Conservation (phyloP, 2,113 vertebrate genomes). For the Leptosomus discolor region DNA sequence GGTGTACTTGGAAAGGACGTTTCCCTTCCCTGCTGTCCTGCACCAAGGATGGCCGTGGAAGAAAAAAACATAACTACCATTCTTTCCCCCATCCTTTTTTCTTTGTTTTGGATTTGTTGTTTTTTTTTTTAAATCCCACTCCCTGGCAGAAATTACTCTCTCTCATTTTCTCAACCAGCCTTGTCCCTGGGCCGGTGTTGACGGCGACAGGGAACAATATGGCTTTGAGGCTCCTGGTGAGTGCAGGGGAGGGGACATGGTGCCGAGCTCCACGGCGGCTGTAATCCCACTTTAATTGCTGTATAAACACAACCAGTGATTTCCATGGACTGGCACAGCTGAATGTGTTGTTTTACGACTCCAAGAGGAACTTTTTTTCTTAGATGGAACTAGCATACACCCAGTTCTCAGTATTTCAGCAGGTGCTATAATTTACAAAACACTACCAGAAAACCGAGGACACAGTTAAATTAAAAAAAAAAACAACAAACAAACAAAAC, state of each 20-base stretch:
- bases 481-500: not conserved
- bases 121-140: not conserved
- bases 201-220: slow-evolving; percentile 27
- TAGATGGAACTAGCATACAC: not conserved
- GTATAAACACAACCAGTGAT: slow-evolving; percentile 52
- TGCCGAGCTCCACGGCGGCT: slow-evolving; percentile 43
- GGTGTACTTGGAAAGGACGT: rapidly evolving
- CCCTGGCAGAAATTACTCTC: not conserved
- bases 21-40: not conserved
- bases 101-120: not conserved
- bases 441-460: not conserved
- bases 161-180: not conserved
- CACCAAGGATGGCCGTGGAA: rapidly evolving
- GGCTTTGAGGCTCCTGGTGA: slow-evolving; percentile 45
- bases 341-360: not conserved
- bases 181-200: slow-evolving; percentile 5
- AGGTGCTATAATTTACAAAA: not conserved
- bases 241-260: slow-evolving; percentile 14
- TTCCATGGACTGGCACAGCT: not conserved
- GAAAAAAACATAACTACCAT: not conserved
- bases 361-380: not conserved
- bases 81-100: not conserved
- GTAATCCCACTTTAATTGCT: slow-evolving; percentile 74
- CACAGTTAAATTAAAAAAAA: not conserved
- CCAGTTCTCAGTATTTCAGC: not conserved